A percentile compares a stretch with the other conserved stretches of the same genome.
These are phyloP conservation scores for Tetragnatha montana DNA, from an alignment of 2,888 invertebrate genomes.

Conservation along the genomic window DNA sequence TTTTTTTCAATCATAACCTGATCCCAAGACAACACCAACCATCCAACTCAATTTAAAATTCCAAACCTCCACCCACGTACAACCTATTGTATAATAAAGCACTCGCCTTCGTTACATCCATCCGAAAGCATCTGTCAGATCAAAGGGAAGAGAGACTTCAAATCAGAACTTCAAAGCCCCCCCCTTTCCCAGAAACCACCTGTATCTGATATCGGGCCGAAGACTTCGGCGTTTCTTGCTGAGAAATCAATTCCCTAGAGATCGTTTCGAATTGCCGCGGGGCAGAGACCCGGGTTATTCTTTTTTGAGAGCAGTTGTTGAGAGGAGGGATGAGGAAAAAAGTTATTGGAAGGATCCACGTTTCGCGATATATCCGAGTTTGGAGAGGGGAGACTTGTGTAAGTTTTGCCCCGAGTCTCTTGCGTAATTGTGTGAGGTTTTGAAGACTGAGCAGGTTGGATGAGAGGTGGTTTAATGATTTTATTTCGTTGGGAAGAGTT, in stretches of 20 bases:
- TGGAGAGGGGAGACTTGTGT: background rate
- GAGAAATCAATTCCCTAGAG: conserved; percentile 22
- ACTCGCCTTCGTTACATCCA: background rate
- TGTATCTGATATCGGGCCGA: conserved; percentile 4
- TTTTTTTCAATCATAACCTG: too few relatives aligned
- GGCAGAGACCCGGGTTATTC: conserved; percentile 10
- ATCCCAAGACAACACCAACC: too few relatives aligned
- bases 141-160: background rate
- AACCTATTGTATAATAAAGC: background rate
- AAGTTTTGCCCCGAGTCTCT: background rate
- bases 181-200: background rate
- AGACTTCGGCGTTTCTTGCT: conserved; percentile 26
- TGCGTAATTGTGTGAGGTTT: background rate
- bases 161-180: conserved; percentile 23
- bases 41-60: too few relatives aligned
- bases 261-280: conserved; percentile 17
- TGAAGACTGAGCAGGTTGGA: background rate
- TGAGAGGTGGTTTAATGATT: background rate
- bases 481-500: too few relatives aligned
- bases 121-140: conserved; percentile 4
- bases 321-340: background rate
- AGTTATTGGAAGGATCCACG: background rate
- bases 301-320: conserved; percentile 19
- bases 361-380: conserved; percentile 13
- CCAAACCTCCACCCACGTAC: too few relatives aligned